These are phyloP conservation scores for Chionodraco myersi DNA, from an alignment of 2,113 vertebrate species.

Conservation along the genomic window DNA sequence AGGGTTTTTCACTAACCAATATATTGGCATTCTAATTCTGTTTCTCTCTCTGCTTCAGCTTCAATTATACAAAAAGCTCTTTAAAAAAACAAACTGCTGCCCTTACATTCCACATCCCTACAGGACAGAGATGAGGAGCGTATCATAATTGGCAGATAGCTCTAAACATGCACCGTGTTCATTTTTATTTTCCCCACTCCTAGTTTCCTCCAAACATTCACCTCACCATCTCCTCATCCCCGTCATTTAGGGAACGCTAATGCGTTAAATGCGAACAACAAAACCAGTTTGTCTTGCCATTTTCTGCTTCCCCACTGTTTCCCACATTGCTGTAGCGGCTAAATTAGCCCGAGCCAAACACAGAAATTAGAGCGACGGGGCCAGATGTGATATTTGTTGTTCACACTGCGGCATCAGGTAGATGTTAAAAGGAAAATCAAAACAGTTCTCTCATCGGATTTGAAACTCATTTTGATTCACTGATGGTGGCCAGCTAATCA, in stretches of 20 bases:
- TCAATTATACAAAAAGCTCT: slow-evolving; percentile 33
- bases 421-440: slow-evolving; percentile 66
- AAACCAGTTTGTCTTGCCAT: slow-evolving; percentile 80
- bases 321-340: slow-evolving; percentile 68
- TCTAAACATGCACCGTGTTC: slow-evolving; percentile 24
- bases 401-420: slow-evolving; percentile 78
- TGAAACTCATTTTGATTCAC: slow-evolving; percentile 63
- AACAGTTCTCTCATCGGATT: slow-evolving; percentile 63
- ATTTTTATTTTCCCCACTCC: slow-evolving; percentile 32
- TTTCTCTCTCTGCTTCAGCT: slow-evolving; percentile 17
- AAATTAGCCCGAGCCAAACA: slow-evolving; percentile 75
- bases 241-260: slow-evolving; percentile 75
- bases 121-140: slow-evolving; percentile 23
- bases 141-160: slow-evolving; percentile 30
- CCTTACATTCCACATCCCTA: slow-evolving; percentile 14
- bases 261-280: slow-evolving; percentile 81
- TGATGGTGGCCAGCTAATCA: slow-evolving; percentile 80
- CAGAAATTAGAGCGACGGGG: slow-evolving; percentile 77
- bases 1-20: background rate
- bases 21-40: slow-evolving; percentile 18
- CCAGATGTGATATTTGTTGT: slow-evolving; percentile 84
- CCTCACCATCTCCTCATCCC: slow-evolving; percentile 64
- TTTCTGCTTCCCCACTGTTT: slow-evolving; percentile 80
- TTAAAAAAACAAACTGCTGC: slow-evolving; percentile 17
- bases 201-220: slow-evolving; percentile 35